Base-by-base conservation (phyloP, 2,888 invertebrate species). In the Mythimna loreyi region DNA sequence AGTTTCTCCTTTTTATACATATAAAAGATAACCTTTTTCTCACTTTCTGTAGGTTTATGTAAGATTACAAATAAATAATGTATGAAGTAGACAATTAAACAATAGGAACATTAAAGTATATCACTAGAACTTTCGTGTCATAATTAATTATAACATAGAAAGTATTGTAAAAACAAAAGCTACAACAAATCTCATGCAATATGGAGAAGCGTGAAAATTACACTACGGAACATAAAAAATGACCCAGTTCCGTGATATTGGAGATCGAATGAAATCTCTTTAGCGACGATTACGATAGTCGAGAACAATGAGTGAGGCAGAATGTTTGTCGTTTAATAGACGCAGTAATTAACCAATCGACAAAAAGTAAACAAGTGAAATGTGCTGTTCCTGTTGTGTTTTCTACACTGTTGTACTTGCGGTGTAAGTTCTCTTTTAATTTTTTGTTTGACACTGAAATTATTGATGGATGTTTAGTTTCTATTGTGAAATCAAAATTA, bases 221-320 rank as follows among this genome's bases (percentile, higher is more conserved):
- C 72, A 83, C 53, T 66, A 23, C 50, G 49, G 30, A 50, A 68
- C 75, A 81, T 74, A 83, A 83, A 84, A 53, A 59, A 11, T 60
- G 81, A 79, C 83, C 84, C 66, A 79, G 59, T 84, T 84, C 72
- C 67, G 57, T 43, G 47, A 66, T 69, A 75, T 72, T 69, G 71
- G 70, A 78, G 81, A 71, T 85, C 76, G 43, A 68, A 76, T 83
- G 74, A 85, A 78, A 83, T 78, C 75, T 74, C 75, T 85, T 62
- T 53, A 63, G 28, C n/a, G 40, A 13, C 47, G 66, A 79, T 82
- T 68, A 72, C 57, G 68, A 80, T 82, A 65, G 21, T 60, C 58
- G 25, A 36, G 73, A 81, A 85, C 84, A 85, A 83, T 85, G 70
- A 71, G 67, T 60, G 68, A 67, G 59, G 66, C 63, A 30, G 53